A percentile compares a stretch with the other conserved stretches of the same genome.
Evolutionary conservation across 2,113 vertebrate genomes (phyloP).

Genomic region (Takifugu bimaculatus): DNA sequence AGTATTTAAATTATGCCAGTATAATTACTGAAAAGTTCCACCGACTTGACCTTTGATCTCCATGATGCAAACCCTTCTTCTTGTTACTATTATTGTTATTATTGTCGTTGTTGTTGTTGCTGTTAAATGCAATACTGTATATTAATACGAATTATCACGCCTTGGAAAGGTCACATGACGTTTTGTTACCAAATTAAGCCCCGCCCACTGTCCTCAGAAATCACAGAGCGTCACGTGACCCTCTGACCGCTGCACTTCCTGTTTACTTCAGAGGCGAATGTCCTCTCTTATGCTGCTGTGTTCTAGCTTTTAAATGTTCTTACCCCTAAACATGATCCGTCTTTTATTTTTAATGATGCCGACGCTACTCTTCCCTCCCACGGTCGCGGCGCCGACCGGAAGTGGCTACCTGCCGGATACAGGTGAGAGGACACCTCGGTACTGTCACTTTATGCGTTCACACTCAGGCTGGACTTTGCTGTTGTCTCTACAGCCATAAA

Average conservation of each 20-base stretch:
- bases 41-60: too few species aligned
- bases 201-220: not conserved
- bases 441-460: not conserved
- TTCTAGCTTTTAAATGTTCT: not conserved
- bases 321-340: not conserved
- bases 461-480: too few species aligned
- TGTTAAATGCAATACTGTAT: too few species aligned
- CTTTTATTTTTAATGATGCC: not conserved
- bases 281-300: fast-evolving
- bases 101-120: too few species aligned
- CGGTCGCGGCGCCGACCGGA: constrained; percentile 37
- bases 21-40: too few species aligned
- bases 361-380: constrained; percentile 10
- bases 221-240: constrained; percentile 23
- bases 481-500: too few species aligned
- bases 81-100: too few species aligned
- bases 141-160: too few species aligned
- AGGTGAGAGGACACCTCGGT: constrained; percentile 47
- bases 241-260: constrained; percentile 14
- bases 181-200: too few species aligned
- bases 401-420: constrained; percentile 27
- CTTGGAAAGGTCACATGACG: too few species aligned
- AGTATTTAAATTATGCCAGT: too few species aligned
- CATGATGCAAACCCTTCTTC: too few species aligned
- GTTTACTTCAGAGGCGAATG: constrained; percentile 5